These are phyloP conservation scores for Heliconius ismenius DNA, from an alignment of 2,888 invertebrate species.

Conservation along the genomic window DNA sequence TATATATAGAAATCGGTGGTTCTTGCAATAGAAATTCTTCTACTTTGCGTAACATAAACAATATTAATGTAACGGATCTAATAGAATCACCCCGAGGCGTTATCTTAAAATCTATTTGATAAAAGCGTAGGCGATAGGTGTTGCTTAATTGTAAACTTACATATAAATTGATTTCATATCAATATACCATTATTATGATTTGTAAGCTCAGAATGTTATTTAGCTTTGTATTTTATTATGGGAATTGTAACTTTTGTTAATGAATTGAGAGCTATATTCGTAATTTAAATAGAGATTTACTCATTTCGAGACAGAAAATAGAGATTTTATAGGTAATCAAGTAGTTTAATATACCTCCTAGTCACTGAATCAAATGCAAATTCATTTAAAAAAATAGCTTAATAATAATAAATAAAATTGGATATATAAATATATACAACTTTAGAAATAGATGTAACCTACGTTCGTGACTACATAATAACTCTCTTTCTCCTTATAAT, in stretches of 20 bases:
- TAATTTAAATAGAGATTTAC: too few relatives aligned
- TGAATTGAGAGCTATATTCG: not conserved
- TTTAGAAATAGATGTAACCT: too few relatives aligned
- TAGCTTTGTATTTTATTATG: not conserved
- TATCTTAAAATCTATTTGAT: conserved; percentile 36
- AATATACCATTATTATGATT: conserved; percentile 16
- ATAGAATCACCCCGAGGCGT: conserved; percentile 29
- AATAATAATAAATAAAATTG: too few relatives aligned
- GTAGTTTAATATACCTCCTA: too few relatives aligned
- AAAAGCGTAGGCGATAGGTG: conserved; percentile 40
- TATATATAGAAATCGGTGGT: not conserved
- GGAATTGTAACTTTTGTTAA: not conserved
- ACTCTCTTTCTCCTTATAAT: too few relatives aligned
- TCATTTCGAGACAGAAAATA: too few relatives aligned
- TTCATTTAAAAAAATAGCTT: too few relatives aligned
- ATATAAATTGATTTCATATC: conserved; percentile 23
- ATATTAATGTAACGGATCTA: conserved; percentile 29
- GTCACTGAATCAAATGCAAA: too few relatives aligned
- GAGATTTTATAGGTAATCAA: too few relatives aligned
- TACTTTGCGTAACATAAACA: conserved; percentile 27
- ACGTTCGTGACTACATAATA: too few relatives aligned
- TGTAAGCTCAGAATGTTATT: not conserved
- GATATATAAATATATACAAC: too few relatives aligned
- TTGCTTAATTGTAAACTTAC: conserved; percentile 36
- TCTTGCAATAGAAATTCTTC: conserved; percentile 23